Evolutionary conservation across 2,888 invertebrate species (phyloP), one percentile per base, ranked within the genome.

Genomic region (Hirtodrosophila alboralis): DNA sequence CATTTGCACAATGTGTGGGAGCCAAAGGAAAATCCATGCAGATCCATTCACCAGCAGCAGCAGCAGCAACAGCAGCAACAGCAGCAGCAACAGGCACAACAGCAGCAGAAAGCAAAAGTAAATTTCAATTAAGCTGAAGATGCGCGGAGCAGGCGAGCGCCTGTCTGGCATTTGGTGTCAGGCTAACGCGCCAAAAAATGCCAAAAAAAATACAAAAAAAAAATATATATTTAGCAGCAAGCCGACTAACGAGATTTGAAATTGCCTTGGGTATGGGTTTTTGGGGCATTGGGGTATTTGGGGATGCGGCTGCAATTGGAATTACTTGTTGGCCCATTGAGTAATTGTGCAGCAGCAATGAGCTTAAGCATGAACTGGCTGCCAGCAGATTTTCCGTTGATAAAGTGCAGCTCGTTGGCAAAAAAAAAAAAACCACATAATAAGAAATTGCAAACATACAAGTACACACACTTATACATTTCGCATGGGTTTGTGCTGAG

Each of bases 81-180:
- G 44, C 59, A 45, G 61, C 48, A 74, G 16, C 58, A 30, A 31
- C 47, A 16, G 30, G 30, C 26, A 9, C 49, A 38, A 9, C 36
- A 44, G 9, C 54, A 52, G 4, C 49, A 53, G 26, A 48, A 43
- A 45, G 61, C 67, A 67, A 73, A 73, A 71, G 62, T 62, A 77
- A 86, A 83, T 84, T 87, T 83, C 87, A 83, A 83, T 86, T 83
- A 87, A 84, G 62, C 74, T 80, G 83, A 83, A 83, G 83, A 83
- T 83, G 83, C 77, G 78, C 86, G 70, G 23, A 41, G 41, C 62
- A 48, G 38, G 63, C 66, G 14, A 53, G 53, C 65, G 70, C 31
- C 49, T 45, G 56, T 40, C 71, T 74, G 77, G 61, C 73, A 69
- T 73, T 85, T 85, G 68, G 41, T 73, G 68, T 45, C 63, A 63